A percentile compares a stretch with the other conserved stretches of the same genome.
Conservation (phyloP, 1,140 invertebrate genomes). For the Whitmania pigra region DNA sequence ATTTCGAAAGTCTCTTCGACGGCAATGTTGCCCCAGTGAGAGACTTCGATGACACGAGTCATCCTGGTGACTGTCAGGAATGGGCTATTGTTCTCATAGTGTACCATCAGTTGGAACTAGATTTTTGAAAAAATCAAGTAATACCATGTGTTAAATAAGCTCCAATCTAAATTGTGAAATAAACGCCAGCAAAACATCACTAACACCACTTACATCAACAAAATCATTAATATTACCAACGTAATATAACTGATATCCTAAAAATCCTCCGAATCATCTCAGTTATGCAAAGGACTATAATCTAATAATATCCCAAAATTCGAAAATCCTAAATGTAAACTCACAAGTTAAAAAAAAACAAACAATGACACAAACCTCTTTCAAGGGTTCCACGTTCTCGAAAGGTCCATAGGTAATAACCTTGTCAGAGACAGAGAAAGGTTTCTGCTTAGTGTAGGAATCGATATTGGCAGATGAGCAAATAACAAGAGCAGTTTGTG, state of each 20-base stretch:
- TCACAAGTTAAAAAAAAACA: conserved; percentile 1
- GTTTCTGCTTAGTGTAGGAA: conserved; percentile 71
- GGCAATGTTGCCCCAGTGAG: conserved; percentile 98
- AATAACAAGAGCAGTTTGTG: conserved; percentile 68
- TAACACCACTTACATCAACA: no score
- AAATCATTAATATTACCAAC: no score
- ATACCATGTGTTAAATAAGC: not conserved
- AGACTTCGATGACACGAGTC: conserved; percentile 80
- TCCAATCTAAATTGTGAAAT: conserved; percentile 11
- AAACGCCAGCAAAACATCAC: no score
- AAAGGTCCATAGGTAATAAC: conserved; percentile 75
- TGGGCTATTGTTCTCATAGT: conserved; percentile 92
- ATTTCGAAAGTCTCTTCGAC: conserved; percentile 87
- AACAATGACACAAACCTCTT: conserved; percentile 38
- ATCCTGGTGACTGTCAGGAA: conserved; percentile 78
- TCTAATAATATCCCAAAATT: no score
- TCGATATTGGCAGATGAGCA: conserved; percentile 66
- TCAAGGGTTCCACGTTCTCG: conserved; percentile 54
- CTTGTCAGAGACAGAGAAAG: conserved; percentile 62
- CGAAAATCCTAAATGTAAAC: no score
- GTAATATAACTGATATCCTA: no score
- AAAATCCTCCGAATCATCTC: no score
- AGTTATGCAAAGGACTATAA: no score
- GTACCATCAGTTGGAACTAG: conserved; percentile 59
- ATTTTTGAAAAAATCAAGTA: conserved; percentile 7